Evolutionary conservation across 2,113 vertebrate genomes (phyloP), one percentile per base, ranked within the genome.

Genomic region (Ibidorhyncha struthersii): DNA sequence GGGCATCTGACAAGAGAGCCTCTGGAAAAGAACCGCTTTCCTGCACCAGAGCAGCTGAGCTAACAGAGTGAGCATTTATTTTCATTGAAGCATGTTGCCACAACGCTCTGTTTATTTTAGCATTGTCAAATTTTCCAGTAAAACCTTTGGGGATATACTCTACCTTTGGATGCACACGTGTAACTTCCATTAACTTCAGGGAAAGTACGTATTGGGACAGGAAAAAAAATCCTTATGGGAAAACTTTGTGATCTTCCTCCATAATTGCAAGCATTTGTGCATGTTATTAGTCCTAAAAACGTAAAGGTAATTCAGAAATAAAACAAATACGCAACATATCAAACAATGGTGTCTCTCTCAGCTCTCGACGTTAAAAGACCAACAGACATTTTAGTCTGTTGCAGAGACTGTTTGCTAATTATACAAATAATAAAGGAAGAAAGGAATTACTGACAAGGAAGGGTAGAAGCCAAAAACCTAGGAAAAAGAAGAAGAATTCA

Each of bases 1-100:
- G 22, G 61, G 59, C 59, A 76, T 66, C 63, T 58, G 67, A 92
- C 22, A 72, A 86, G 76, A 52, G 9, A 77, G 14, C 8, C 49
- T 81, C 83, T 78, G 63, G 71, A 88, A 77, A 7, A 74, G 18
- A 73, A 15, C 15, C 0, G 2, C 21, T 84, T 63, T 86, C 59
- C 69, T 79, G 52, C 52, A 65, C 56, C 49, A 29, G 14, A 84
- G 41, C 94, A 95, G 88, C 69, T 96, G 95, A 94, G 55, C 71
- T 95, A 96, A 97, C 76, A 95, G 63, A 85, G 25, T 8, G 25
- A 92, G 53, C 49, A 50, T 84, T 87, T 90, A 45, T 89, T 95
- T 94, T 93, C 72, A 92, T 21, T 49, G 88, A 82, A 94, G 30
- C 22, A 40, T 34, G 34, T 71, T 96, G 67, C 72, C 53, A 79